A percentile compares a stretch with the other conserved stretches of the same genome.
phyloP scores from a whole-genome alignment of 2,797 vertebrate species.

The Aphelocoma californica region DNA sequence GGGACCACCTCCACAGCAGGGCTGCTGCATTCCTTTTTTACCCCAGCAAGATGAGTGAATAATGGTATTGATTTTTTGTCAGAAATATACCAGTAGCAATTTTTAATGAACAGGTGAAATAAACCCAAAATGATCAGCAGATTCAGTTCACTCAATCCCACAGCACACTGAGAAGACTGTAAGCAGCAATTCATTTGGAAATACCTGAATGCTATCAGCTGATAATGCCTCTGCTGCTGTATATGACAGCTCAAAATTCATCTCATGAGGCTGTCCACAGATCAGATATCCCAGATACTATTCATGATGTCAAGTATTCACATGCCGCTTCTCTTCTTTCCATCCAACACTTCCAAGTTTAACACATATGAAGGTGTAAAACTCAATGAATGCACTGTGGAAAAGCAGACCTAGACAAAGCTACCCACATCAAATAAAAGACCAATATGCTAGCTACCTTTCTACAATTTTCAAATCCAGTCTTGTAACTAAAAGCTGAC shows the following conservation, averaged over 20 bases:
- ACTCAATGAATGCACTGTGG: not conserved
- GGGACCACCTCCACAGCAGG: not conserved
- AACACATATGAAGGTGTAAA: not conserved
- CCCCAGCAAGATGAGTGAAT: not conserved
- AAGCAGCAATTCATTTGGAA: not conserved
- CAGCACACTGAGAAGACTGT: accelerated
- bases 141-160: not conserved
- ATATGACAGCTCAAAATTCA: not conserved
- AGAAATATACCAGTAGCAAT: not conserved
- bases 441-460: not conserved
- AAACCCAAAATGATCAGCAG: accelerated
- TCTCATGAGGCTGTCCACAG: not conserved
- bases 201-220: not conserved
- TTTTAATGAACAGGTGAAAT: not conserved
- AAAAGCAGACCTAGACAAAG: not conserved
- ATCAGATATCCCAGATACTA: not conserved
- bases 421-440: not conserved
- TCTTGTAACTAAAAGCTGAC: not conserved
- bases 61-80: not conserved
- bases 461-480: not conserved
- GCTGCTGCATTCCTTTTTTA: not conserved
- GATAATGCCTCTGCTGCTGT: not conserved
- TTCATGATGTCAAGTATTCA: not conserved
- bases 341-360: not conserved
- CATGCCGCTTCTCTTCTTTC: not conserved